A percentile compares a stretch with the other conserved stretches of the same genome.
Evolutionary conservation across 1,140 invertebrate genomes (phyloP).

Genomic region (Arctopsyche grandis): DNA sequence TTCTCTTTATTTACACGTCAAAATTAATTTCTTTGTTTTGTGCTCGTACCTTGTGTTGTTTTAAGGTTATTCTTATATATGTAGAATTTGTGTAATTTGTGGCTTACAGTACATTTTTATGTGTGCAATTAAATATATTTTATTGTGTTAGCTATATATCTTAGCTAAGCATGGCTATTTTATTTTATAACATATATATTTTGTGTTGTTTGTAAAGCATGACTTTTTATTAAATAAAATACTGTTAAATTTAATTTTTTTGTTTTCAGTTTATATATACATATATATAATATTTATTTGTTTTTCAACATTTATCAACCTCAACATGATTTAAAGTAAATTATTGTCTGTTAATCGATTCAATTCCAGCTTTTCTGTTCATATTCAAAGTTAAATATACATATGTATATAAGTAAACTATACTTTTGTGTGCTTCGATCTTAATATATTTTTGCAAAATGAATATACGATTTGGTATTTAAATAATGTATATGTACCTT

Average conservation of each 20-base stretch:
- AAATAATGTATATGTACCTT: no score
- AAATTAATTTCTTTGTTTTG: background rate
- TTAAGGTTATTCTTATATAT: background rate
- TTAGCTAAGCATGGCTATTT: conserved; percentile 20
- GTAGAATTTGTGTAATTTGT: conserved; percentile 17
- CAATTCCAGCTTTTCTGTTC: background rate
- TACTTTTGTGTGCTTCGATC: no score
- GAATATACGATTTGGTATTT: no score
- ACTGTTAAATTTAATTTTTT: conserved; percentile 5
- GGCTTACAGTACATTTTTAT: conserved; percentile 2
- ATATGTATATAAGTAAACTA: no score
- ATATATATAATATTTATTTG: background rate
- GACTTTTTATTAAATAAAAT: conserved; percentile 19
- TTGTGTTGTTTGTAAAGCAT: conserved; percentile 29
- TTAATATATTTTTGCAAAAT: no score
- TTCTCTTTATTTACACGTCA: background rate
- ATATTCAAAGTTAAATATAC: no score
- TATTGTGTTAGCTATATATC: conserved; percentile 5
- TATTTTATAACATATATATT: background rate
- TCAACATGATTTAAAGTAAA: no score
- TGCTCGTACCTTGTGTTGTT: conserved; percentile 6
- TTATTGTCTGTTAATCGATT: no score
- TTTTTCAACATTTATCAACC: background rate
- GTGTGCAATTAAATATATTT: conserved; percentile 21
- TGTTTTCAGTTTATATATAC: background rate